Evolutionary conservation across 1,140 invertebrate genomes (phyloP), one percentile per base, ranked within the genome.

Genomic region (Apis cerana): DNA sequence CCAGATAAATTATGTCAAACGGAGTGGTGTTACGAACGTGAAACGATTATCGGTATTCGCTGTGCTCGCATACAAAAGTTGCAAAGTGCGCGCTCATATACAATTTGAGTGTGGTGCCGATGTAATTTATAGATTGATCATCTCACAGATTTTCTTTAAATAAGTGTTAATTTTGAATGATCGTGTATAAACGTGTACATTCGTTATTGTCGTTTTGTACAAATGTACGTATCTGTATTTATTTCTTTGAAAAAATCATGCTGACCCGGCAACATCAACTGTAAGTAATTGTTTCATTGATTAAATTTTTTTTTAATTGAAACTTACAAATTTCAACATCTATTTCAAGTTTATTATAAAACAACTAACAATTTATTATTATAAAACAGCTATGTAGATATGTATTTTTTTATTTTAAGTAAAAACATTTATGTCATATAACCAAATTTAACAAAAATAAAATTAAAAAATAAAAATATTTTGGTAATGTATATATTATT

Each of bases 1-100:
- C 82, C 85, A 86, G 88, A 90, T 88, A 91, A 92, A 92, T 91
- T 88, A 91, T 91, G 90, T 92, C 89, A 89, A 91, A 89, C 88
- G 86, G 85, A 89, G 78, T 79, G 62, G 80, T 74, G 71, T 82
- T 75, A 85, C 79, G 82, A 88, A 69, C 68, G 77, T 77, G 77
- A 78, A 33, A 77, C 85, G 80, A 78, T 59, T 76, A 71, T 74
- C 87, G 59, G n/a, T 62, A 80, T 61, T 52, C 61, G 61, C 13
- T 71, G 75, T 65, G n/a, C 21, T 82, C 69, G 70, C 54, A 54
- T 43, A 76, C 58, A 23, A 70, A 58, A 84, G 50, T 84, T 33
- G 33, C 69, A 17, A 69, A 58, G 71, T 83, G 62, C 62, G 74
- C 82, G 69, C 61, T 88, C 15, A 43, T 78, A 76, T 33, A 78